Conservation (phyloP, 2,797 vertebrate genomes). For the Manis pentadactyla region DNA sequence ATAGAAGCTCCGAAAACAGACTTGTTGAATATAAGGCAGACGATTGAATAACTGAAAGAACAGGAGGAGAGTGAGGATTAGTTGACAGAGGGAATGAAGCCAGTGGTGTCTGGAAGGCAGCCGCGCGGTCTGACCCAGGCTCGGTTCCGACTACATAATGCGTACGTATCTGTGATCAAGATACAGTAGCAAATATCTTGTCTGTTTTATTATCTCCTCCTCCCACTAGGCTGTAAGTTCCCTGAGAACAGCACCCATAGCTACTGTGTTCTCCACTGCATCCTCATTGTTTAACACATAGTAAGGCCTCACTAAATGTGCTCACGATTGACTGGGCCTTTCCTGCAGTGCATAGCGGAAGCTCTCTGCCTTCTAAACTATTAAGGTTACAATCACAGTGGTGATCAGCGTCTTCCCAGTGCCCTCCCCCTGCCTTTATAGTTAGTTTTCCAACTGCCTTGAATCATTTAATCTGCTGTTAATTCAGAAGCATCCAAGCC, state of each 20-base stretch:
- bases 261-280: background rate
- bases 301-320: background rate
- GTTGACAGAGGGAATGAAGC: background rate
- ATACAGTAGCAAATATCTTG: background rate
- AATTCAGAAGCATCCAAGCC: conserved; percentile 82
- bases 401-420: conserved; percentile 75
- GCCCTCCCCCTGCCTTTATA: conserved; percentile 75
- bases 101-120: background rate
- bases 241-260: background rate
- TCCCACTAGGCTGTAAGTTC: background rate
- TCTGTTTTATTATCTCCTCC: background rate
- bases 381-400: conserved; percentile 81
- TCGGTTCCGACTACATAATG: background rate
- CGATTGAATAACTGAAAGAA: background rate
- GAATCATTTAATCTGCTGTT: conserved; percentile 87
- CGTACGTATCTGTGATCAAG: background rate
- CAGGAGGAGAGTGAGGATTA: background rate
- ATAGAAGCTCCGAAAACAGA: background rate
- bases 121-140: background rate
- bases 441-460: conserved; percentile 80
- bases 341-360: conserved; percentile 75
- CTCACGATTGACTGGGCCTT: conserved; percentile 70
- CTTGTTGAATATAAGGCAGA: background rate
- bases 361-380: conserved; percentile 75
- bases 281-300: background rate